Conservation (phyloP, 2,797 vertebrate species). For the Chaetophractus vellerosus region DNA sequence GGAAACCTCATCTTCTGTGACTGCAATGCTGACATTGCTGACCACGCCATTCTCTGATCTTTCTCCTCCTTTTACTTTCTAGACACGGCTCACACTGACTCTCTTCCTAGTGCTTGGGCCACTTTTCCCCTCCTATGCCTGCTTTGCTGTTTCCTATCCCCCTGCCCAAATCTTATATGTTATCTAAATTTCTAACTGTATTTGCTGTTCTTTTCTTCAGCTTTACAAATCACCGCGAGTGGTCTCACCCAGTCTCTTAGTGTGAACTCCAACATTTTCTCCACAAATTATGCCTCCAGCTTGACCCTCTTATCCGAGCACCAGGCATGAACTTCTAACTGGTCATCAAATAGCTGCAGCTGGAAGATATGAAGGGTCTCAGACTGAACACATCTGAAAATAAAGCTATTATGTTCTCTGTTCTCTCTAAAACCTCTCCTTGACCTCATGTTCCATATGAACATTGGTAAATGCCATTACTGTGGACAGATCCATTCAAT, state of each 20-base stretch:
- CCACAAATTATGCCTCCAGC: neutral
- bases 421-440: neutral
- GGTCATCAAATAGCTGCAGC: neutral
- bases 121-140: neutral
- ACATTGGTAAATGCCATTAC: neutral
- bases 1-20: neutral
- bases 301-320: slow-evolving; percentile 28
- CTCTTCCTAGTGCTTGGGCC: neutral
- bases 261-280: neutral
- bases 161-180: neutral
- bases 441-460: neutral
- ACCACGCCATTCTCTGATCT: neutral
- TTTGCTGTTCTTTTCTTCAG: neutral
- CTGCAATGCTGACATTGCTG: fast-evolving
- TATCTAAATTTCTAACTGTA: neutral
- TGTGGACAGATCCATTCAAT: neutral
- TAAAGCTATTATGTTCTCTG: neutral
- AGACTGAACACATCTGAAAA: neutral
- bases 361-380: neutral
- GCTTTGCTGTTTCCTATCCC: neutral
- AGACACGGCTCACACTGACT: neutral
- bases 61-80: neutral
- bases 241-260: neutral
- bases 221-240: neutral
- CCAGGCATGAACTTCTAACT: neutral